These are phyloP conservation scores for Pycnonotus jocosus DNA, from an alignment of 2,113 vertebrate genomes.

Conservation along the genomic window DNA sequence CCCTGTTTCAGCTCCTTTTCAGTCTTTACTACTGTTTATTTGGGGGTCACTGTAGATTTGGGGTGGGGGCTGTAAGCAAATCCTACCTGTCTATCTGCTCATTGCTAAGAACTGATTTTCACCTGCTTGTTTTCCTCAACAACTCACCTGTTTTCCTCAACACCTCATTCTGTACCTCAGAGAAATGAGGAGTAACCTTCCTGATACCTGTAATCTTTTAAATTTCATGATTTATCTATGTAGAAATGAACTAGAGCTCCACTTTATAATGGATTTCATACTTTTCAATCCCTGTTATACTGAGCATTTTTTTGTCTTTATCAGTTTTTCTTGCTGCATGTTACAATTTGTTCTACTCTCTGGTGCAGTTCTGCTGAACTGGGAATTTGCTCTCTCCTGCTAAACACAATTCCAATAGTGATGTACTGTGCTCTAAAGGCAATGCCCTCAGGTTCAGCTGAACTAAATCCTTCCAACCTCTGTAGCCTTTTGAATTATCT, in stretches of 20 bases:
- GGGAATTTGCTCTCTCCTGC: neutral
- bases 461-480: neutral
- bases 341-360: neutral
- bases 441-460: neutral
- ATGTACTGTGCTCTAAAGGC: neutral
- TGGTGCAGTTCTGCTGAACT: neutral
- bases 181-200: neutral
- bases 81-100: neutral
- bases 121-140: neutral
- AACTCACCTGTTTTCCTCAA: neutral
- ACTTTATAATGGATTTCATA: neutral
- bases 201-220: neutral
- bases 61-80: neutral
- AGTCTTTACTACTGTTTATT: neutral
- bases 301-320: neutral
- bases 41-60: neutral
- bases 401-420: neutral
- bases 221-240: neutral
- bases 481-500: neutral
- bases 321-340: neutral
- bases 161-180: neutral
- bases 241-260: neutral
- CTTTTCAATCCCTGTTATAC: neutral
- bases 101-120: neutral
- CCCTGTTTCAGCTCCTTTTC: neutral